Conservation (phyloP, 2,113 vertebrate species). For the Platysteira castanea region DNA sequence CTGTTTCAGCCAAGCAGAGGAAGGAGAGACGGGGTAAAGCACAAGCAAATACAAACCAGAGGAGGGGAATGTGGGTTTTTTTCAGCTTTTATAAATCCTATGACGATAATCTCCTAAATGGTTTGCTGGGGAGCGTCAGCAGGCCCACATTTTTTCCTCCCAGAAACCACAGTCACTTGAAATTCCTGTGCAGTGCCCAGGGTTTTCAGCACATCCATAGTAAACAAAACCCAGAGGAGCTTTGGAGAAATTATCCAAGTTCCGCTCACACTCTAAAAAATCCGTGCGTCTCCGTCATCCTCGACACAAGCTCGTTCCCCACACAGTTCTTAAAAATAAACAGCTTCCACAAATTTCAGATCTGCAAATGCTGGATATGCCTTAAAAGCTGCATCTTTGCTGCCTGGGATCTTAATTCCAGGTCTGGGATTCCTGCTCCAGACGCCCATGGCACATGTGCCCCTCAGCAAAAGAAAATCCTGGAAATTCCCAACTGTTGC, state of each 20-base stretch:
- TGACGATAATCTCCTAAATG: not conserved
- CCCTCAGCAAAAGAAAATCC: not conserved
- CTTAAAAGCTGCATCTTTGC: not conserved
- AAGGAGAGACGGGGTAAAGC: not conserved
- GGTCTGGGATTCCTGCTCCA: not conserved
- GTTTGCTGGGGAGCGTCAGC: not conserved
- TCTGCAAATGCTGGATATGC: not conserved
- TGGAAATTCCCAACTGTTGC: not conserved
- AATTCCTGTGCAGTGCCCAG: not conserved
- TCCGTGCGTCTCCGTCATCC: rapidly evolving
- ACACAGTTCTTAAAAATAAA: not conserved
- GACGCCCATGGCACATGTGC: not conserved
- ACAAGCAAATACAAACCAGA: not conserved
- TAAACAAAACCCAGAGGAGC: not conserved
- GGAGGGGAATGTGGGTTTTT: not conserved
- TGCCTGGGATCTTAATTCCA: not conserved
- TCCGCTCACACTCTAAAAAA: not conserved
- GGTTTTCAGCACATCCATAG: not conserved
- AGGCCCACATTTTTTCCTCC: not conserved
- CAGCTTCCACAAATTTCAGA: not conserved
- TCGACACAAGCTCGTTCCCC: not conserved
- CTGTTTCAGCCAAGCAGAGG: not conserved
- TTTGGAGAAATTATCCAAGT: not conserved
- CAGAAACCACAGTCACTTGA: not conserved
- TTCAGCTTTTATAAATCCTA: not conserved